These are phyloP conservation scores for Apodemia hepburni DNA, from an alignment of 2,888 invertebrate species.

Conservation along the genomic window DNA sequence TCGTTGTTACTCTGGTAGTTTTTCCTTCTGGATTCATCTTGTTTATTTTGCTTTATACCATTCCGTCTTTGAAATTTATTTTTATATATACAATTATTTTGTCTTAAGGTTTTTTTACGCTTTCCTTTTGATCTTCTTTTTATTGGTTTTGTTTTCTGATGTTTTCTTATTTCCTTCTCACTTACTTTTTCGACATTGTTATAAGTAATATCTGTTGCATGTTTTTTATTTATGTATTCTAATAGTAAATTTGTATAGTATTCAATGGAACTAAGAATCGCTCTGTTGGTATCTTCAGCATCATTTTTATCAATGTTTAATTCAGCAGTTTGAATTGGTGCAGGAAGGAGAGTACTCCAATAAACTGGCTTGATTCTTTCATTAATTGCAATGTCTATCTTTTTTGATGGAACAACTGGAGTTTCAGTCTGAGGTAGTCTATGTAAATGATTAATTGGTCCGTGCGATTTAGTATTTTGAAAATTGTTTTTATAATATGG, in stretches of 20 bases:
- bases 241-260: neutral
- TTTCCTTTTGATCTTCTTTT: slow-evolving; percentile 7
- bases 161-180: neutral
- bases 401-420: slow-evolving; percentile 1
- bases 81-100: neutral
- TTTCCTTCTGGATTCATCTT: neutral
- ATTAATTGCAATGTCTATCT: slow-evolving; percentile 7
- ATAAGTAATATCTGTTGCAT: neutral
- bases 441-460: neutral
- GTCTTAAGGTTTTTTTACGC: neutral
- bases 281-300: neutral
- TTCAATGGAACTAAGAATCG: neutral
- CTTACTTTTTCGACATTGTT: neutral
- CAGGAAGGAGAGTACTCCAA: slow-evolving; percentile 1
- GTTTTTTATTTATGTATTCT: neutral
- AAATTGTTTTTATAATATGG: neutral
- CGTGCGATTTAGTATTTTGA: neutral
- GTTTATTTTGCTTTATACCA: neutral
- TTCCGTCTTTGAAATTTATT: slow-evolving; percentile 7
- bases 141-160: slow-evolving; percentile 11
- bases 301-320: neutral
- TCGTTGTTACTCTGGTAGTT: neutral
- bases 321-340: neutral
- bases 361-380: slow-evolving; percentile 6
- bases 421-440: neutral